These are phyloP conservation scores for Panthera tigris DNA, from an alignment of 2,113 vertebrate genomes.

Conservation along the genomic window DNA sequence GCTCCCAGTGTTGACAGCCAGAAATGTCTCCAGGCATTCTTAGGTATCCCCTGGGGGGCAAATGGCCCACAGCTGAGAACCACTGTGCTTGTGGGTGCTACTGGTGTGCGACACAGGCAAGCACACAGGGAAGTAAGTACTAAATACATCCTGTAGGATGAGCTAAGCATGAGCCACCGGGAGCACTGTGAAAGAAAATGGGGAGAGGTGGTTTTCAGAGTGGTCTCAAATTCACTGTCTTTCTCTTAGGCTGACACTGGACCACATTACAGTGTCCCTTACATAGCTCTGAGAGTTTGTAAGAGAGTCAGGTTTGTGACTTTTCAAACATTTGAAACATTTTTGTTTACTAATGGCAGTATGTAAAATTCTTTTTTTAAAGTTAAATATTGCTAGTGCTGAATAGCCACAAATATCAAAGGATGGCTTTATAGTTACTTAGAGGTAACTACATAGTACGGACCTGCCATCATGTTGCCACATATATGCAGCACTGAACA, in stretches of 20 bases:
- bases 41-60: not conserved
- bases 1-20: not conserved
- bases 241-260: not conserved
- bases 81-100: not conserved
- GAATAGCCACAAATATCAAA: slow-evolving; percentile 28
- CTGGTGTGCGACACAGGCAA: not conserved
- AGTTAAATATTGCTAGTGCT: slow-evolving; percentile 49
- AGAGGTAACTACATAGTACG: not conserved
- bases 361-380: slow-evolving; percentile 1
- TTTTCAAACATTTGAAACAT: not conserved
- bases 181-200: not conserved
- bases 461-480: not conserved
- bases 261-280: not conserved
- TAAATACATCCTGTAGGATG: not conserved
- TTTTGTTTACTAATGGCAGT: not conserved
- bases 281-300: not conserved
- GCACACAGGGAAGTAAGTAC: not conserved
- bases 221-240: not conserved
- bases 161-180: not conserved
- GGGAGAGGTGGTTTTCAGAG: not conserved
- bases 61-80: not conserved
- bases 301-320: not conserved
- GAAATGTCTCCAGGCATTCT: not conserved
- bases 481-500: not conserved
- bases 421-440: slow-evolving; percentile 48